Evolutionary conservation across 2,888 invertebrate genomes (phyloP), one percentile per base, ranked within the genome.

Genomic region (Dione juno): DNA sequence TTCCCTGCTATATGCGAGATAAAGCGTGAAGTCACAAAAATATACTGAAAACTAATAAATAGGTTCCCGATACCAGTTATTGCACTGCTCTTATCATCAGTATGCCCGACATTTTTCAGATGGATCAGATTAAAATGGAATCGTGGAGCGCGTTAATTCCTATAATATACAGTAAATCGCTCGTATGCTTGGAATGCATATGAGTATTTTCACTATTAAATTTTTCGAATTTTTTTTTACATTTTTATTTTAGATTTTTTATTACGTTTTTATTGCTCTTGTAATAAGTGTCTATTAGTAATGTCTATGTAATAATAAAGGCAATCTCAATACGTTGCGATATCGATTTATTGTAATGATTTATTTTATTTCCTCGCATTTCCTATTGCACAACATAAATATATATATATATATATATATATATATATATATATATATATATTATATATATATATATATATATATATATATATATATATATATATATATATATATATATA

Each of bases 151-250:
- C 37, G 57, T 16, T 11, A 37, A 13, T 57, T 19, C 11, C 57
- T 57, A 19, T 57, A 40, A 40, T 57, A 37, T 57, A 1, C 11
- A 57, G 16, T 37, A n/a, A 57, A 57, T 57, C 54, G 54, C 14
- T 16, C 16, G n/a, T 37, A 16, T 57, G 1, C 37, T 57, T 37
- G 16, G 37, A 6, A 57, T 16, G 16, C 14, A 35, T 54, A 11
- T 40, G 37, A 57, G 16, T 40, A 57, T 61, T 45, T 41, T 9
- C 6, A 43, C 10, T 21, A 9, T 28, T 61, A 10, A 43, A 5
- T n/a, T 61, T n/a, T 57, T 57, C 14, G 9, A n/a, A 37, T 5
- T 40, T 19, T 21, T 14, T 13, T 57, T 37, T 16, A 1, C 21
- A 10, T 43, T 1, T 19, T 48, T n/a, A 16, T 16, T 16, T 1